Evolutionary conservation across 2,888 invertebrate genomes (phyloP).

Genomic region (Charanyca ferruginea): DNA sequence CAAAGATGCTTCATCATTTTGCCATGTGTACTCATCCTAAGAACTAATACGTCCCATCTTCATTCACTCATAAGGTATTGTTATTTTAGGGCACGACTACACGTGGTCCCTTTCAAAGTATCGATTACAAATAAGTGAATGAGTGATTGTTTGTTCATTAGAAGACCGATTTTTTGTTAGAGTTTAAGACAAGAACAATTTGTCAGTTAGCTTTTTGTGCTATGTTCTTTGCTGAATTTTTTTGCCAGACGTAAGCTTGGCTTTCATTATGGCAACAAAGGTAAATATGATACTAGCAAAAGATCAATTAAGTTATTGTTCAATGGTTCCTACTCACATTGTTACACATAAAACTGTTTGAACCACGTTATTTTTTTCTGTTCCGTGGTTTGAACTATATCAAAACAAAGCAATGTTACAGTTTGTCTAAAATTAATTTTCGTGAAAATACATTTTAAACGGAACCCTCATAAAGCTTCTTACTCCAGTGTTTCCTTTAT

Average conservation of each 20-base stretch:
- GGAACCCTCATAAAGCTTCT: constrained; percentile 20
- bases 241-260: constrained; percentile 8
- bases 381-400: too few species aligned
- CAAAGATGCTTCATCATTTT: background rate
- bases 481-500: constrained; percentile 23
- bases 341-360: constrained; percentile 15
- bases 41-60: constrained; percentile 4
- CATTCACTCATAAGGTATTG: constrained; percentile 25
- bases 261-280: constrained; percentile 3
- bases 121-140: constrained; percentile 41
- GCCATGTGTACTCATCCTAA: constrained; percentile 12
- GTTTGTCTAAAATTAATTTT: constrained; percentile 30
- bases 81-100: constrained; percentile 55
- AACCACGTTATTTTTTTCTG: too few species aligned
- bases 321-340: background rate
- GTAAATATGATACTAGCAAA: background rate
- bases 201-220: constrained; percentile 24
- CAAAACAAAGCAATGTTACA: constrained; percentile 19
- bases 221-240: background rate
- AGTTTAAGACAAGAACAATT: constrained; percentile 23
- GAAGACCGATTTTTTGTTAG: constrained; percentile 25
- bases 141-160: constrained; percentile 32
- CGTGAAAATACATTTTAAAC: constrained; percentile 28
- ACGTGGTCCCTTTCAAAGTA: constrained; percentile 46
- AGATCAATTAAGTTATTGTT: background rate